Conservation (phyloP, 2,797 vertebrate species). For the Coregonus sp. region DNA sequence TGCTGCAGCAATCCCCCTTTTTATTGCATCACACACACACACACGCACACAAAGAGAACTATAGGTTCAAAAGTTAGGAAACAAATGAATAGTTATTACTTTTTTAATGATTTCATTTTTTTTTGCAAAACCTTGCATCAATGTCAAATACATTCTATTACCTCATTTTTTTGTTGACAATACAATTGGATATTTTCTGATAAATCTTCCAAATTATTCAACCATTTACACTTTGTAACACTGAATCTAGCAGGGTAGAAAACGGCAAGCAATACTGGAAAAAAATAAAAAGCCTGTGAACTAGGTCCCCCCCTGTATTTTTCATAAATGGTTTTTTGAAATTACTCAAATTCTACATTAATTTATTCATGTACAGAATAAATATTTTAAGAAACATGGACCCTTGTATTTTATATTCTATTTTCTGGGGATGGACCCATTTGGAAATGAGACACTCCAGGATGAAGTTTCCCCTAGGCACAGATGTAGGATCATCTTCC, state of each 20-base stretch:
- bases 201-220: slow-evolving; percentile 50
- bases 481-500: background rate
- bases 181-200: slow-evolving; percentile 47
- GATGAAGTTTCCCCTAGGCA: background rate
- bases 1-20: slow-evolving; percentile 42
- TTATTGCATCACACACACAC: slow-evolving; percentile 39
- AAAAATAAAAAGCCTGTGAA: slow-evolving; percentile 23
- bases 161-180: slow-evolving; percentile 42
- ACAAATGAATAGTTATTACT: slow-evolving; percentile 60
- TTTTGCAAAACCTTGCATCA: slow-evolving; percentile 73
- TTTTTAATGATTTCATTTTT: slow-evolving; percentile 68
- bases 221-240: slow-evolving; percentile 32
- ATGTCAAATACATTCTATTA: slow-evolving; percentile 60
- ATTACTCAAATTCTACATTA: slow-evolving; percentile 20
- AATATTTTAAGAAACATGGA: slow-evolving; percentile 16
- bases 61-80: slow-evolving; percentile 11
- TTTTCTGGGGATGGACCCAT: slow-evolving; percentile 26
- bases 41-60: background rate
- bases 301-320: slow-evolving; percentile 30
- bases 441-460: slow-evolving; percentile 18
- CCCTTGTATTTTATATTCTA: background rate
- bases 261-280: slow-evolving; percentile 66
- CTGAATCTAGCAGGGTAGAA: slow-evolving; percentile 46
- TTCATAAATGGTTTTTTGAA: slow-evolving; percentile 27
- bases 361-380: slow-evolving; percentile 30